Percentiles rank a stretch among this genome's conserved stretches.
Evolutionary conservation across 1,140 invertebrate genomes (phyloP).

Genomic region (Sitodiplosis mosellana): DNA sequence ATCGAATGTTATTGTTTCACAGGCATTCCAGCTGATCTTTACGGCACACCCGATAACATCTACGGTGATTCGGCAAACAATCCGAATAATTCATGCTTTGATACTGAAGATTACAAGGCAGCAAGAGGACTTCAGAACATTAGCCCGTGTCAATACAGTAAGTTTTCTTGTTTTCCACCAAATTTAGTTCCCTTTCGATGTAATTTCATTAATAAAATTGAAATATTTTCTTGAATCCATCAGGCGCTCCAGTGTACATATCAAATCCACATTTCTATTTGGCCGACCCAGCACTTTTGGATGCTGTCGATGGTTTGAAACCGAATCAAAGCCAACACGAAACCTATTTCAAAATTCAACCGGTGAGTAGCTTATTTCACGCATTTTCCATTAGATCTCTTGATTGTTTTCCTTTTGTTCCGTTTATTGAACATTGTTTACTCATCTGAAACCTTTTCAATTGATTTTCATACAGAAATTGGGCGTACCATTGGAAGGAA

Average conservation of each 20-base stretch:
- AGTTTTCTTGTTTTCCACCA: conserved; percentile 13
- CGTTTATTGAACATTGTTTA: too few relatives aligned
- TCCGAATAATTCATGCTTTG: conserved; percentile 67
- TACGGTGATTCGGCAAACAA: conserved; percentile 45
- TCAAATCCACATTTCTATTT: conserved; percentile 81
- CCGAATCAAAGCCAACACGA: conserved; percentile 51
- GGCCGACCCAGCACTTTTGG: conserved; percentile 49
- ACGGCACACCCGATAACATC: conserved; percentile 45
- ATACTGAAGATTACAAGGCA: conserved; percentile 46
- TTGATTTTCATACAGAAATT: conserved; percentile 49
- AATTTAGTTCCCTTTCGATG: not conserved
- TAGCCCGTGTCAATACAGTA: conserved; percentile 70
- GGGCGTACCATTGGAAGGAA: conserved; percentile 63
- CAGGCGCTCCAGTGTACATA: conserved; percentile 68
- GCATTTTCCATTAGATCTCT: too few relatives aligned
- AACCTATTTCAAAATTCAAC: conserved; percentile 72
- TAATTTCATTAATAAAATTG: not conserved
- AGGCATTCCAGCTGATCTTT: conserved; percentile 49
- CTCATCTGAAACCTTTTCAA: too few relatives aligned
- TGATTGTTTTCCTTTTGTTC: too few relatives aligned
- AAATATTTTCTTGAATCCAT: conserved; percentile 13
- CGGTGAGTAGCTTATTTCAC: conserved; percentile 34
- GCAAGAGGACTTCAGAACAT: conserved; percentile 64
- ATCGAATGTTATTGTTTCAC: conserved; percentile 6
- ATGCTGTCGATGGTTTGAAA: conserved; percentile 52